A percentile compares a stretch with the other conserved stretches of the same genome.
Conservation (phyloP, 2,113 vertebrate genomes). For the Spea multiplicata region DNA sequence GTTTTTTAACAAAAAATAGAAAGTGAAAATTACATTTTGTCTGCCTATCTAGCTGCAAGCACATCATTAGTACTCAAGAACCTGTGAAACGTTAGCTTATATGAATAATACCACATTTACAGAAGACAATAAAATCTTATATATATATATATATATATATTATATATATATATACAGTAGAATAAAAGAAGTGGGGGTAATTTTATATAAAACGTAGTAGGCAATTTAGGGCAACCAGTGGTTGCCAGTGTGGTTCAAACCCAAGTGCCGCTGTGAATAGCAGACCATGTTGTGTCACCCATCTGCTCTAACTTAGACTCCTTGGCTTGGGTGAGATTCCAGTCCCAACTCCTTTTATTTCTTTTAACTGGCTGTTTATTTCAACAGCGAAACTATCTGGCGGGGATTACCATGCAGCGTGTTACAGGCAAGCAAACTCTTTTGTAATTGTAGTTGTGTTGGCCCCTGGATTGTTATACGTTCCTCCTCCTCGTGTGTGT, state of each 20-base stretch:
- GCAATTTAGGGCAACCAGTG: slow-evolving; percentile 53
- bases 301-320: slow-evolving; percentile 51
- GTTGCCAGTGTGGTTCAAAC: slow-evolving; percentile 52
- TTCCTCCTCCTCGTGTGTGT: slow-evolving; percentile 22
- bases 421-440: slow-evolving; percentile 29
- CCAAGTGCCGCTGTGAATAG: slow-evolving; percentile 34
- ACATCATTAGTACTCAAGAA: no score
- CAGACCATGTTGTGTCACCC: slow-evolving; percentile 47
- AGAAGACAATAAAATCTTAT: no score
- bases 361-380: slow-evolving; percentile 43
- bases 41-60: no score
- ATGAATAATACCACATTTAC: no score
- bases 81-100: no score
- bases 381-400: slow-evolving; percentile 46
- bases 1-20: no score
- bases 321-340: slow-evolving; percentile 49
- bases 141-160: no score
- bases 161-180: no score
- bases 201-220: no score
- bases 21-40: no score
- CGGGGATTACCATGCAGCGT: slow-evolving; percentile 37
- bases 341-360: slow-evolving; percentile 35
- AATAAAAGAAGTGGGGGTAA: no score
- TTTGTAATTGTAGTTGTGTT: slow-evolving; percentile 21
- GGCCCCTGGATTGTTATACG: slow-evolving; percentile 15